Percentiles rank a stretch among this genome's conserved stretches.
Conservation (phyloP, 2,113 vertebrate genomes). For the Cygnus atratus region DNA sequence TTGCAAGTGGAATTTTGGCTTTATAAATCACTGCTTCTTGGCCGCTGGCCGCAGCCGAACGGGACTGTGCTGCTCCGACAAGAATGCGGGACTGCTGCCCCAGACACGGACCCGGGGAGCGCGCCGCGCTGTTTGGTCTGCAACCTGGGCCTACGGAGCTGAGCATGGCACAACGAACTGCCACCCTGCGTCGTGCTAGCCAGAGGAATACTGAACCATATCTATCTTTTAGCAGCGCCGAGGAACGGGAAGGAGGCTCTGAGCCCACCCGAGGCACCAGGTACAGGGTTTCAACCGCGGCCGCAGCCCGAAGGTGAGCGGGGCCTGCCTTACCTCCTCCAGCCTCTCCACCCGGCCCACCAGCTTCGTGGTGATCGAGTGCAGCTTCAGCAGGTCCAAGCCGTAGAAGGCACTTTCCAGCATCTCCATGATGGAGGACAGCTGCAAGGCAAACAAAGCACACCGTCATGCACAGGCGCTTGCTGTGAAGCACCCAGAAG, state of each 20-base stretch:
- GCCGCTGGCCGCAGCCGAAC: background rate
- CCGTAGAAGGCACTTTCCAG: conserved; percentile 93
- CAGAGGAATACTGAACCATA: conserved; percentile 27
- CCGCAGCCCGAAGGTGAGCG: background rate
- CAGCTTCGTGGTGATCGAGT: conserved; percentile 88
- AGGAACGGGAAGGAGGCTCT: background rate
- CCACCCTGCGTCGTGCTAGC: background rate
- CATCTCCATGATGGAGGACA: conserved; percentile 90
- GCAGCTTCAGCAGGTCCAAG: conserved; percentile 92
- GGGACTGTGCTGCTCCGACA: background rate
- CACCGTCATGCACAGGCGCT: background rate
- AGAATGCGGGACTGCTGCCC: conserved; percentile 39
- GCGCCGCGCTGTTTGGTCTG: conserved; percentile 50
- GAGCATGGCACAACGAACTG: background rate
- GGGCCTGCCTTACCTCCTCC: conserved; percentile 84
- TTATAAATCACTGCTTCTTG: background rate
- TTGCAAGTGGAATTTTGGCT: conserved; percentile 56
- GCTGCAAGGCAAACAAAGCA: conserved; percentile 72
- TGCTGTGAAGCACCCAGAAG: rapidly evolving
- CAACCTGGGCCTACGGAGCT: background rate
- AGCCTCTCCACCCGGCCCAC: conserved; percentile 87
- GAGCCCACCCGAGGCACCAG: background rate
- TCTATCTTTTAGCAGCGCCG: background rate
- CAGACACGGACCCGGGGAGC: background rate
- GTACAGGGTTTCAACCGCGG: background rate